Evolutionary conservation across 2,888 invertebrate genomes (phyloP), one percentile per base, ranked within the genome.

Genomic region (Archips xylosteana): DNA sequence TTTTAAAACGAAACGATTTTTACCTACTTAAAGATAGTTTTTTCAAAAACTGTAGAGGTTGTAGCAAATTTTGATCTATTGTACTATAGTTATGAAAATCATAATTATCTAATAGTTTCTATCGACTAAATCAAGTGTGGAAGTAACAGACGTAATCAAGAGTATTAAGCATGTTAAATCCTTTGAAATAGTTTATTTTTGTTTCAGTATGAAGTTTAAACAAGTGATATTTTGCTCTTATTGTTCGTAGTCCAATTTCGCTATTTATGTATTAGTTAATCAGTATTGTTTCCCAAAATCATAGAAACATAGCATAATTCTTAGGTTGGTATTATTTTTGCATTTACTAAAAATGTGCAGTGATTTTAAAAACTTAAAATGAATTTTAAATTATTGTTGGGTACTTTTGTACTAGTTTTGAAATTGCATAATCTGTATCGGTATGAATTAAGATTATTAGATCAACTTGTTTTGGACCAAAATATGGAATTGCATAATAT

Each of bases 171-270:
- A 87, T 92, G 94, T 94, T 94, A 85, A 89, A 87, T 85, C 82
- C 81, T 87, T 92, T 94, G 87, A 87, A 92, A 94, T 91, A 94
- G 92, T 94, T 92, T 94, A 94, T 94, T 89, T 85, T 88, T 88
- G 84, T 90, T 82, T 85, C 84, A 82, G 79, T 82, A 81, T 84
- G 83, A 79, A 82, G 86, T 84, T 85, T 85, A 82, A 81, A 78
- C 81, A 84, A 87, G 89, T 87, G 87, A 89, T 88, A 85, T 85
- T 83, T 85, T 83, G 82, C 78, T 79, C 76, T 71, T 71, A 71
- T 45, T 65, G 74, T 71, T 75, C 23, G 57, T 76, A 73, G 70
- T 36, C 60, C 74, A 74, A 74, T 74, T 74, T 72, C 54, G 36
- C 69, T 78, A 78, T 76, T 78, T 73, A 68, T 71, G 69, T 73